Conservation (phyloP, 2,113 vertebrate species). For the Nothocercus julius region DNA sequence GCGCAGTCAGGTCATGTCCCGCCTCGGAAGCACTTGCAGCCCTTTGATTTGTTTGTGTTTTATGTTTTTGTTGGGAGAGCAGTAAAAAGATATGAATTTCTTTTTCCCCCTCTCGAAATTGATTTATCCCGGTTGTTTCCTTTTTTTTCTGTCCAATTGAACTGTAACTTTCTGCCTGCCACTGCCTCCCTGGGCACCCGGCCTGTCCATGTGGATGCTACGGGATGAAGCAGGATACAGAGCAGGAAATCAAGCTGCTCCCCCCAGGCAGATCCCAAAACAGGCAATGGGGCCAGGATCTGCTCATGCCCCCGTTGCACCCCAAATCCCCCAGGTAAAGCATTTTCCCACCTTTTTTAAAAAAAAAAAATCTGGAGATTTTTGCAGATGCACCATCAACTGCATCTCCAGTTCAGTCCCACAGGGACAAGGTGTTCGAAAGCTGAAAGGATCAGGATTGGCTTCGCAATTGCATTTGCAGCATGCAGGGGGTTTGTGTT, state of each 20-base stretch:
- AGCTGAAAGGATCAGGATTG: neutral
- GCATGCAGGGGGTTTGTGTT: neutral
- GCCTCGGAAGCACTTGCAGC: conserved; percentile 36
- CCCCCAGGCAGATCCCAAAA: neutral
- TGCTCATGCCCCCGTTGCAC: neutral
- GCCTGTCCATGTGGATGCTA: conserved; percentile 42
- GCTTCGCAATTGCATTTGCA: neutral
- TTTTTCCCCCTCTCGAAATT: neutral
- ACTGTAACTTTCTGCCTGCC: neutral
- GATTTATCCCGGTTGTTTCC: conserved; percentile 30
- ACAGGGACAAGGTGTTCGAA: neutral
- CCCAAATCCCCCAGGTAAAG: neutral
- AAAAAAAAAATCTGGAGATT: no score
- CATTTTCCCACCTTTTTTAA: neutral
- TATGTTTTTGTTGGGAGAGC: conserved; percentile 49
- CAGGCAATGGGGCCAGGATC: neutral
- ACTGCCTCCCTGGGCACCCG: neutral
- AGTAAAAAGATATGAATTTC: conserved; percentile 19
- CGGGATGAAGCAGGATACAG: neutral
- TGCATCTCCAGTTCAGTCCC: no score
- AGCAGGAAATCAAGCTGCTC: neutral
- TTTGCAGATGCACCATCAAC: no score
- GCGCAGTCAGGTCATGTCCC: conserved; percentile 51
- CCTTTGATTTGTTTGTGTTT: conserved; percentile 64
- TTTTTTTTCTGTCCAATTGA: conserved; percentile 34